Base-by-base conservation (phyloP, 92 coral and sea anemone genomes). In the Epizoanthus rinbou region DNA sequence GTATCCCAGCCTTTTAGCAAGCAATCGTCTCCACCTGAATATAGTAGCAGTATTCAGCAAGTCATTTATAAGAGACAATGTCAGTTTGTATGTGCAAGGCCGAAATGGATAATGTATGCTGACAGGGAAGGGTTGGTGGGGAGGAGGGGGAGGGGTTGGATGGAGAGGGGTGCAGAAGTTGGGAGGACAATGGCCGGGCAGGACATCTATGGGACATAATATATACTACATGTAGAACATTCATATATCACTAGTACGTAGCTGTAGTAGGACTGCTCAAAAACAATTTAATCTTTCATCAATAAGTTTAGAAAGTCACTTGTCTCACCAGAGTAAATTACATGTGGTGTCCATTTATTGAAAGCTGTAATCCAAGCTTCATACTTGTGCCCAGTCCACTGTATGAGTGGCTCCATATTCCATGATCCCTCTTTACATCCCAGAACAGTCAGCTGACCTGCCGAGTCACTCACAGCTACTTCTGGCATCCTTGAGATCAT, bases 281-380 rank as follows among this genome's bases (percentile, higher is more conserved):
- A n/a, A n/a, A 28, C 31, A 28, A 28, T 28, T 28, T 28, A 28
- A 28, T 28, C 31, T 28, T 28, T 28, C 31, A 31, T 13, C 73
- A 67, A n/a, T 13, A 72, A 10, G 60, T 50, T 35, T 14, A 70
- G 75, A 8, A 22, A 39, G 14, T 21, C 5, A 65, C 19, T 47
- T 50, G 76, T 75, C 87, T 67, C 52, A 93, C 97, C 97, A 23
- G 99, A 97, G 69, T 97, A 97, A 14, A 94, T 90, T 28, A 89
- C 83, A 47, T 84, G 25, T 35, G 94, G 90, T 54, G 89, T 89
- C 97, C 98, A 91, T 67, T 73, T 84, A 84, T 97, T 86, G 80
- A 91, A 97, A 59, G 99, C 99, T 14, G 93, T 85, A 52, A 97
- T 94, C 99, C 99, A 97, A 60, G 98, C 97, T 73, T 97, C 99